These are phyloP conservation scores for Lutraria lutraria DNA, from an alignment of 2,888 invertebrate genomes.

Conservation along the genomic window DNA sequence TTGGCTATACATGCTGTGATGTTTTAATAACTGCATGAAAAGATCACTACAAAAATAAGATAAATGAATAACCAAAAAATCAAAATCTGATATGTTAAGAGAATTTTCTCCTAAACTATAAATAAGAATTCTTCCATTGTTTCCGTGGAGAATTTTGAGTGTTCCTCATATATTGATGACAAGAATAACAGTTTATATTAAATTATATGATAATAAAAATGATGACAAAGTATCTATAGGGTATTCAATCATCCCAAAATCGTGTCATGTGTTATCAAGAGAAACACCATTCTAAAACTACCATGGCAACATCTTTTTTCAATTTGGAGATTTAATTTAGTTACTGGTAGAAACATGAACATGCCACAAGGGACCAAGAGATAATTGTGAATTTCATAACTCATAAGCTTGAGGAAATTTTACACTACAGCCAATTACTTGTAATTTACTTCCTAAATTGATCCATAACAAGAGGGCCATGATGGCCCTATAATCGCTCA, in stretches of 20 bases:
- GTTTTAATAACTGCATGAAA: no score
- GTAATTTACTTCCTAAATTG: slow-evolving; percentile 39
- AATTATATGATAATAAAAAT: slow-evolving; percentile 5
- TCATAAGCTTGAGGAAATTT: slow-evolving; percentile 25
- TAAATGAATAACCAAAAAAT: no score
- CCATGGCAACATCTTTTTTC: slow-evolving; percentile 13
- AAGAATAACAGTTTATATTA: background rate
- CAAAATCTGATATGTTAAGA: no score
- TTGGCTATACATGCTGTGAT: no score
- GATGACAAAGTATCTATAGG: background rate
- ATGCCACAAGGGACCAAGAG: slow-evolving; percentile 8
- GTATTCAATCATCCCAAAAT: slow-evolving; percentile 16
- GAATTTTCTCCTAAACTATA: no score
- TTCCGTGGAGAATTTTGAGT: background rate
- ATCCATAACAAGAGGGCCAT: no score
- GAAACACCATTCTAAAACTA: slow-evolving; percentile 21
- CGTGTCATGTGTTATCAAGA: slow-evolving; percentile 10
- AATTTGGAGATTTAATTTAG: slow-evolving; percentile 25
- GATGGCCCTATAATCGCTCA: no score
- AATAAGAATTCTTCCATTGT: background rate
- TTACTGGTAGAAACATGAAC: background rate
- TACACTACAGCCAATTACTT: slow-evolving; percentile 43
- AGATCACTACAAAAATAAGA: no score
- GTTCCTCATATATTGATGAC: background rate
- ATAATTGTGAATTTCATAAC: slow-evolving; percentile 17